Percentiles rank a stretch among this genome's conserved stretches.
Conservation (phyloP, 2,113 vertebrate species). For the Aramus guarauna region DNA sequence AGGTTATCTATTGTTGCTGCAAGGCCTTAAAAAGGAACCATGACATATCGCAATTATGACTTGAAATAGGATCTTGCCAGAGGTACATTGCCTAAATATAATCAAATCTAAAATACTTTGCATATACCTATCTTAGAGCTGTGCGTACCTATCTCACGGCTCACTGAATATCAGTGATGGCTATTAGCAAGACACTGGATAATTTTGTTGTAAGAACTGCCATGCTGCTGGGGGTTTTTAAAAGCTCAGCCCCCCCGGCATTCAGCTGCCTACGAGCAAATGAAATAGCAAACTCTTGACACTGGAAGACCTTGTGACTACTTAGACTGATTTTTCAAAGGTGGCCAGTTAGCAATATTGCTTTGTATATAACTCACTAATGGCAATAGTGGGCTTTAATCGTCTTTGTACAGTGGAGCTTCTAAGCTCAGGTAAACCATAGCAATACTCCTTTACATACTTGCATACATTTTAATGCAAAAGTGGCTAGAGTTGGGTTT, state of each 20-base stretch:
- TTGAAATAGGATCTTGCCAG: conserved; percentile 49
- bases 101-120: conserved; percentile 24
- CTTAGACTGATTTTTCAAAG: conserved; percentile 4
- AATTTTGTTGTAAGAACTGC: background rate
- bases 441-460: background rate
- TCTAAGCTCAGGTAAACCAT: background rate
- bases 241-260: background rate
- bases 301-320: background rate
- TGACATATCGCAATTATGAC: conserved; percentile 30
- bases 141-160: background rate
- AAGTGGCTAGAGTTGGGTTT: background rate
- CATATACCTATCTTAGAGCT: background rate
- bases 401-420: background rate
- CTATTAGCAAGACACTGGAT: background rate
- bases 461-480: background rate
- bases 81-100: conserved; percentile 18
- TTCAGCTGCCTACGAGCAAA: background rate
- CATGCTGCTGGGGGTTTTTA: background rate
- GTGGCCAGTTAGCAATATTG: background rate
- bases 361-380: background rate
- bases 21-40: conserved; percentile 40
- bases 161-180: background rate
- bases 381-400: background rate
- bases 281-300: background rate
- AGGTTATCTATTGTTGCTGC: conserved; percentile 28